Base-by-base conservation (phyloP, 2,113 vertebrate species). In the Mesitornis unicolor region DNA sequence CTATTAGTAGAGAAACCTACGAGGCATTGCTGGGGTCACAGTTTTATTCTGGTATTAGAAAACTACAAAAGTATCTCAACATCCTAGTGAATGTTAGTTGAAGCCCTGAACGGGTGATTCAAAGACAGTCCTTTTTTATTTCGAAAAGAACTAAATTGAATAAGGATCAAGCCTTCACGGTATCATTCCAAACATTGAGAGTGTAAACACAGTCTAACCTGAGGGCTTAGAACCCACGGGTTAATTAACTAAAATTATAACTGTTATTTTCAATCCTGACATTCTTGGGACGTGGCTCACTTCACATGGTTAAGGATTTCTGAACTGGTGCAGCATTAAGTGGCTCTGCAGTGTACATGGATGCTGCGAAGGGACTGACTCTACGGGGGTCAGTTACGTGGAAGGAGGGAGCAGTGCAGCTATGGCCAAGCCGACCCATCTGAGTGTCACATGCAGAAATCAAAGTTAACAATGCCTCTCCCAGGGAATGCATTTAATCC, bases 361-460 rank as follows among this genome's bases (percentile, higher is more conserved):
- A 3, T 24, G 19, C 42, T n/a, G 2, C 25, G 6, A 42, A 10
- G 76, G 28, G 31, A 7, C 70, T n/a, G 67, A 5, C 26, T 19
- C 31, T 40, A 4, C 2, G 1, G 7, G 24, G 56, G 14, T 31
- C 5, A 0, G 47, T n/a, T 3, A 3, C 13, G 2, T 5, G n/a
- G 61, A 48, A 85, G 51, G n/a, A 81, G 54, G 11, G 51, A 45
- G 50, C 68, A 77, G n/a, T 4, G 42, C 2, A 63, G 51, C 1
- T 2, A 33, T 13, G 40, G 61, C 69, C 61, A 60, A 54, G 22
- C 56, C 78, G 75, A 9, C 25, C 9, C 45, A 11, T 16, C 78
- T 51, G 70, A 42, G 35, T 53, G 59, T 63, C 94, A 71, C 6
- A 1, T 7, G 17, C 1, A 2, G 18, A 82, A 79, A 75, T 59